Conservation (phyloP, 2,888 invertebrate species). For the Agelastica alni region DNA sequence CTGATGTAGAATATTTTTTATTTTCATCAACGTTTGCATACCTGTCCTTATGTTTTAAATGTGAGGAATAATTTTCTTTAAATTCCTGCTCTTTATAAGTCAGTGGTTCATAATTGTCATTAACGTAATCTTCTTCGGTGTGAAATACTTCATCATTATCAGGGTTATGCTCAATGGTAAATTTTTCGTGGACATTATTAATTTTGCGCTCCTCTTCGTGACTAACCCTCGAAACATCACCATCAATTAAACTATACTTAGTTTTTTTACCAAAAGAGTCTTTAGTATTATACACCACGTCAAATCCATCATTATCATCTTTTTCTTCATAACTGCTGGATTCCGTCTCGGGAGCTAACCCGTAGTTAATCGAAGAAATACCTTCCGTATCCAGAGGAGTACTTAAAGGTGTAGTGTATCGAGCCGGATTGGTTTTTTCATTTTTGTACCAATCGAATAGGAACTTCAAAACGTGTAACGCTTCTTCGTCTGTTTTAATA, state of each 20-base stretch:
- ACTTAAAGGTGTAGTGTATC: constrained; percentile 20
- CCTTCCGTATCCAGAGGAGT: constrained; percentile 16
- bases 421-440: constrained; percentile 28
- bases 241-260: constrained; percentile 39
- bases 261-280: constrained; percentile 35
- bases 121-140: constrained; percentile 45
- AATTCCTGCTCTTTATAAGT: constrained; percentile 30
- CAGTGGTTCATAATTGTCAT: constrained; percentile 52
- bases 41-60: not conserved
- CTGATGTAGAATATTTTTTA: constrained; percentile 16
- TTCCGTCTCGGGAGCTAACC: constrained; percentile 37
- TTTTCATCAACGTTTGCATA: not conserved
- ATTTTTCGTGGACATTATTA: constrained; percentile 10
- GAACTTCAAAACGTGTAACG: constrained; percentile 51
- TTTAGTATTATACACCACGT: constrained; percentile 26
- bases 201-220: constrained; percentile 15
- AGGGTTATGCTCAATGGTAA: not conserved
- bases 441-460: constrained; percentile 52
- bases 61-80: not conserved
- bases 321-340: constrained; percentile 1
- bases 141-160: constrained; percentile 23
- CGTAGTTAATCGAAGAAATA: constrained; percentile 46
- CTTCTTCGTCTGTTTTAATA: constrained; percentile 51
- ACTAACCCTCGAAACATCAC: constrained; percentile 16
- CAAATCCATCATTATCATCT: constrained; percentile 10